Percentiles rank a stretch among this genome's conserved stretches.
Evolutionary conservation across 2,113 vertebrate genomes (phyloP).

Genomic region (Mugil cephalus): DNA sequence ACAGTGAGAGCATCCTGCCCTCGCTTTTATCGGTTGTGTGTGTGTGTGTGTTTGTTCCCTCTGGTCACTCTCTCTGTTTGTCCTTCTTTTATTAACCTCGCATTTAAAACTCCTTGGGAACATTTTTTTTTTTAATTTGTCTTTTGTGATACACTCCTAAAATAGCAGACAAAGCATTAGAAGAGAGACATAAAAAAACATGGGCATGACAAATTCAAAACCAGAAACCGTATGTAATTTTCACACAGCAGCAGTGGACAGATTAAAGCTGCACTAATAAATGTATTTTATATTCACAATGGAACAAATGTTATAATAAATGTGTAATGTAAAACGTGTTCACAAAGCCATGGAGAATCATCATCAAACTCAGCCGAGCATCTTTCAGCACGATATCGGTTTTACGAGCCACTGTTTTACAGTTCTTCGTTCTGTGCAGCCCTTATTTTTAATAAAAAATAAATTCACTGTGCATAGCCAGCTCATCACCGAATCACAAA

Average conservation of each 20-base stretch:
- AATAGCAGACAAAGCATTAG: not conserved
- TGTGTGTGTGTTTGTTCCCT: not conserved
- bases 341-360: too few species aligned
- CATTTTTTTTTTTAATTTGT: constrained; percentile 21
- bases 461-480: too few species aligned
- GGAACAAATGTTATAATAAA: not conserved
- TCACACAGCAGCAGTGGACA: not conserved
- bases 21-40: constrained; percentile 4
- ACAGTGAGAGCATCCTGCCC: constrained; percentile 59
- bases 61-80: not conserved
- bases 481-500: too few species aligned
- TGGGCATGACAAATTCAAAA: not conserved
- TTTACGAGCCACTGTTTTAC: not conserved
- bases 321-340: too few species aligned
- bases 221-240: not conserved
- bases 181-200: constrained; percentile 1
- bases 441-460: too few species aligned
- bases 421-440: too few species aligned
- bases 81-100: constrained; percentile 9
- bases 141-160: constrained; percentile 4
- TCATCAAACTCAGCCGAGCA: too few species aligned
- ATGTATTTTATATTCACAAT: not conserved
- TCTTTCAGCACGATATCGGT: not conserved
- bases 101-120: constrained; percentile 14
- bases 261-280: not conserved